Base-by-base conservation (phyloP, 1,140 invertebrate genomes). In the Aphidius ervi region DNA sequence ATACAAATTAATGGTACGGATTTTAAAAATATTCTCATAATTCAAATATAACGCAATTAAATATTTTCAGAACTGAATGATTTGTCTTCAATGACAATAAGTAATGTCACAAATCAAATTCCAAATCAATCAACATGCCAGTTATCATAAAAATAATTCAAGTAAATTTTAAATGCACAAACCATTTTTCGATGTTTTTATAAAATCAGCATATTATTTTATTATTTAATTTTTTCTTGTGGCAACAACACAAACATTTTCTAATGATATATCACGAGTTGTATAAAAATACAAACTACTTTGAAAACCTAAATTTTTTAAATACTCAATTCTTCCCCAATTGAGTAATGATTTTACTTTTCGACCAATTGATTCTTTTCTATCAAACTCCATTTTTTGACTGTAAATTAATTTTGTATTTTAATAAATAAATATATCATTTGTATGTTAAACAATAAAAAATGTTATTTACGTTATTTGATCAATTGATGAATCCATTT, bases 181-280 rank as follows among this genome's bases (percentile, higher is more conserved):
- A 16, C 16, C 16, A 9, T 47, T 47, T 47, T 47, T 47, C 46
- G 16, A n/a, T 10, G 6, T 47, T 47, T 47, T n/a, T n/a, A n/a
- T 31, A 45, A 61, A 9, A 57, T 40, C 54, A 31, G 2, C 23
- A 16, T 48, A 59, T 61, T 10, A 5, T 55, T 60, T 46, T 39
- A 8, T 45, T 39, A 9, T n/a, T 55, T 20, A 5, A 48, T 42
- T 9, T 42, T 60, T 54, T 59, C 41, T 49, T 39, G 54, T 46
- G 58, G 87, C 89, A 23, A 93, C 70, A 39, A 93, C 83, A 66
- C 89, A 90, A 52, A 90, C 82, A 80, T 94, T 94, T 77, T 94
- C 92, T 9, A 86, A 80, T 0, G 91, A 90, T 4, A 89, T 75
- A 41, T 81, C 72, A 5, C 72, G 65, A 23, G 85, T 75, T 45